Evolutionary conservation across 2,113 vertebrate species (phyloP).

Genomic region (Cryptomyrus ogoouensis): DNA sequence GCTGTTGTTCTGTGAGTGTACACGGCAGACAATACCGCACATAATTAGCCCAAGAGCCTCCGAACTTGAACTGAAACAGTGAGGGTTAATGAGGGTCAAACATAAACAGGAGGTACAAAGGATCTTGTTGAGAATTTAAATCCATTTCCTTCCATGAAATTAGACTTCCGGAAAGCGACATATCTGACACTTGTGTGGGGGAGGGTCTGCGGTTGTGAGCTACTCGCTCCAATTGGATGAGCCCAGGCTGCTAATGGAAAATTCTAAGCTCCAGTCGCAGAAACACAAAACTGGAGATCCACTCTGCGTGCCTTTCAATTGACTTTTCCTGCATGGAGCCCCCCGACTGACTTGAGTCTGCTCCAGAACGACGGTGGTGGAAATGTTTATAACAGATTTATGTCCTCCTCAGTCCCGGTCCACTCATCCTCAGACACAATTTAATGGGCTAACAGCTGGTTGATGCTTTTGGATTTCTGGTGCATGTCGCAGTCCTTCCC

Average conservation of each 20-base stretch:
- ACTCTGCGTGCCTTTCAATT: neutral
- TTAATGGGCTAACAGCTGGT: slow-evolving; percentile 15
- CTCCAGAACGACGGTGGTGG: neutral
- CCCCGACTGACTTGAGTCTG: neutral
- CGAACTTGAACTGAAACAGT: slow-evolving; percentile 2
- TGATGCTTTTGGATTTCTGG: neutral
- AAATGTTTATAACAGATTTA: slow-evolving; percentile 19
- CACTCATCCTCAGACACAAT: slow-evolving; percentile 12
- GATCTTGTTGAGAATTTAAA: neutral
- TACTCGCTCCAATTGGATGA: neutral
- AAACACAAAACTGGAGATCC: neutral
- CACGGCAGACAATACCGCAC: neutral
- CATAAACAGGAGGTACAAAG: slow-evolving; percentile 2
- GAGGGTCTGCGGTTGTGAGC: neutral
- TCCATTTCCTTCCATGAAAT: neutral
- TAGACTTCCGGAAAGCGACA: neutral
- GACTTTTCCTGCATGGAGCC: neutral
- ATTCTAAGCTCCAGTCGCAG: neutral
- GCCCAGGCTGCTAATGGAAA: neutral
- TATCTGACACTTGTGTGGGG: neutral
- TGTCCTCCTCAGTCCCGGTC: slow-evolving; percentile 11
- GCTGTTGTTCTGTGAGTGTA: neutral
- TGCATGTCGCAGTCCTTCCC: neutral
- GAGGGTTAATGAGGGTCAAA: slow-evolving; percentile 14
- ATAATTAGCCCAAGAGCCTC: slow-evolving; percentile 12